Base-by-base conservation (phyloP, 2,113 vertebrate species). In the Bubo bubo region DNA sequence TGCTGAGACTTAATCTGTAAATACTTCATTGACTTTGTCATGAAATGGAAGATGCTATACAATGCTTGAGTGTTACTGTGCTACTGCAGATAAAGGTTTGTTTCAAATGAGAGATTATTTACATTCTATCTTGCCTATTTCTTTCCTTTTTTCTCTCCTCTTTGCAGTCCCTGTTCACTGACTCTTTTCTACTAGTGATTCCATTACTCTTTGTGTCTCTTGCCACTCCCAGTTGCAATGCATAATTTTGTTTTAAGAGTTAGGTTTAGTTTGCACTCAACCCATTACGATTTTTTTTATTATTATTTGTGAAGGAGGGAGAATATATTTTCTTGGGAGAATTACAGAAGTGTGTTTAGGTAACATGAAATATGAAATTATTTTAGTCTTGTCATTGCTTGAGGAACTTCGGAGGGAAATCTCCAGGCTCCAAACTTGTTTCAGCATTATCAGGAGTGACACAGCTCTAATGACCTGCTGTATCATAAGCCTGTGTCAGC, bases 131-230 rank as follows among this genome's bases (percentile, higher is more conserved):
- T 18, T 41, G 8, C 12, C 0, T 16, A 4, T 56, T n/a, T 28
- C 47, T 80, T 71, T 19, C 39, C 24, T 50, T 56, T 47, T 34
- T 15, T 8, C 66, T 62, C 35, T 13, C 22, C 6, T 1, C 34
- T 82, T 68, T 23, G 23, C 82, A 76, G 53, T 35, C 74, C 53
- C 74, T 47, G n/a, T 26, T 75, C 28, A 8, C 53, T 30, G 53
- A 4, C 47, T 74, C 6, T 18, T 23, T 45, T 26, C 49, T 41
- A 0, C 2, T 0, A 14, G 23, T 34, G 70, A 32, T 79, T 23
- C 34, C 56, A 5, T 58, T 49, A 3, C 19, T 37, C 14, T 55
- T 14, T 27, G 21, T n/a, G 14, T 41, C 41, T 56, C 24, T 22
- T 27, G 24, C 30, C n/a, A 14, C 8, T 34, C 83, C 37, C 59